Evolutionary conservation across 2,888 invertebrate genomes (phyloP), one percentile per base, ranked within the genome.

Genomic region (Ophioninae sp.): DNA sequence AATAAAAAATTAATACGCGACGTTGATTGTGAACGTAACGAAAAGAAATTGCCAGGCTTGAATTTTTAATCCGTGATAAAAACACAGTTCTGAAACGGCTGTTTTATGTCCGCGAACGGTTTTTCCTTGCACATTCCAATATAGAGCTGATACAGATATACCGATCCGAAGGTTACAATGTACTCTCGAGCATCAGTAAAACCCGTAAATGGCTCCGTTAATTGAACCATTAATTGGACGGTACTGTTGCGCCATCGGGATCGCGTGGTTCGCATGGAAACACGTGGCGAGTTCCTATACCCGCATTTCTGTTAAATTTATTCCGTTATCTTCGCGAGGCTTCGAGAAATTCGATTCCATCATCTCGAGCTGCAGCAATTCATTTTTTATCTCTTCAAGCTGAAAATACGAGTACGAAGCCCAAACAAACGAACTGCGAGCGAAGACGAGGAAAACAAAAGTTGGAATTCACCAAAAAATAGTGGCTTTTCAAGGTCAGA

Each of bases 181-280:
- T 21, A 56, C 21, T 68, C 67, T 37, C 44, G 37, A n/a, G 41
- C 41, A 73, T 65, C 65, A 41, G 65, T 61, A 44, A 70, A 61
- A 77, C 44, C 62, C 77, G 80, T 74, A 74, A 80, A 83, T 77
- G 65, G 81, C 65, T 65, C 75, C 70, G 70, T 81, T 78, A 83
- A 81, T 83, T 75, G 69, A 65, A 78, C 74, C 74, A 70, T 83
- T 83, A 78, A 83, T 81, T 81, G 70, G 69, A 81, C 74, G 70
- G 56, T 80, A 74, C 70, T 78, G 67, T 81, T 78, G n/a, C 78
- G 50, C 50, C 70, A 79, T 84, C 59, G 74, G 59, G 37, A 69
- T 70, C 57, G 37, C 41, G 57, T 41, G 56, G 67, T n/a, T 68
- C 13, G 57, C n/a, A 7, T 30, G 13, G 44, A 59, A 59, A 59